A percentile compares a stretch with the other conserved stretches of the same genome.
These are phyloP conservation scores for Cuniculus paca DNA, from an alignment of 2,797 vertebrate genomes.

Conservation along the genomic window DNA sequence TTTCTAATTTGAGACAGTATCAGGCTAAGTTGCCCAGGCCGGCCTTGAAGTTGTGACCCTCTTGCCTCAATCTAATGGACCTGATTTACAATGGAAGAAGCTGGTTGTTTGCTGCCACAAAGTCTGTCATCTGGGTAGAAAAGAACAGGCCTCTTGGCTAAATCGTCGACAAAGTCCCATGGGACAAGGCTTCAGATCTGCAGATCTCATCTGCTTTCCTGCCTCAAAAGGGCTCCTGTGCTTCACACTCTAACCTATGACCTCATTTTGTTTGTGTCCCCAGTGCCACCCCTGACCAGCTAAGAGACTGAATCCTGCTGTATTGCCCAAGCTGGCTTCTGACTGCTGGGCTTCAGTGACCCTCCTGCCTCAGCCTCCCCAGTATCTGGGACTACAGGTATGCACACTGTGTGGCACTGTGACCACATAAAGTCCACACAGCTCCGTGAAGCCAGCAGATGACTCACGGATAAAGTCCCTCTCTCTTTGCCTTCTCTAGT, in stretches of 20 bases:
- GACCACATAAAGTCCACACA: neutral
- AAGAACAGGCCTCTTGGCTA: neutral
- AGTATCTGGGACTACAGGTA: neutral
- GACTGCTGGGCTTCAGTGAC: neutral
- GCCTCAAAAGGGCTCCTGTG: too few species aligned
- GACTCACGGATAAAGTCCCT: neutral
- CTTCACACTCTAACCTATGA: neutral
- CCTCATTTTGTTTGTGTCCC: neutral
- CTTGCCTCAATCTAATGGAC: neutral
- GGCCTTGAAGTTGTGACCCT: neutral
- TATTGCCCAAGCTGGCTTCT: neutral
- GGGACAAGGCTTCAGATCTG: neutral
- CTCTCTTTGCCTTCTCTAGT: accelerated
- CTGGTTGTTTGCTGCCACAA: neutral
- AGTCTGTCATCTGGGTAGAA: neutral
- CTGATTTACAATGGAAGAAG: neutral
- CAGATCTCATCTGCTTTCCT: neutral
- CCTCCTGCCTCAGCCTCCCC: neutral
- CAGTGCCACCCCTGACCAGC: neutral
- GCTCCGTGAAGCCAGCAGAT: neutral
- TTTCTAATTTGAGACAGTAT: neutral
- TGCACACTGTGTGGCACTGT: too few species aligned
- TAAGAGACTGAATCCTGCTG: neutral
- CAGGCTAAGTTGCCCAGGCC: neutral
- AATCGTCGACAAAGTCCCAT: neutral